A percentile compares a stretch with the other conserved stretches of the same genome.
Evolutionary conservation across 2,797 vertebrate genomes (phyloP).

Genomic region (Sebastes nivosus): DNA sequence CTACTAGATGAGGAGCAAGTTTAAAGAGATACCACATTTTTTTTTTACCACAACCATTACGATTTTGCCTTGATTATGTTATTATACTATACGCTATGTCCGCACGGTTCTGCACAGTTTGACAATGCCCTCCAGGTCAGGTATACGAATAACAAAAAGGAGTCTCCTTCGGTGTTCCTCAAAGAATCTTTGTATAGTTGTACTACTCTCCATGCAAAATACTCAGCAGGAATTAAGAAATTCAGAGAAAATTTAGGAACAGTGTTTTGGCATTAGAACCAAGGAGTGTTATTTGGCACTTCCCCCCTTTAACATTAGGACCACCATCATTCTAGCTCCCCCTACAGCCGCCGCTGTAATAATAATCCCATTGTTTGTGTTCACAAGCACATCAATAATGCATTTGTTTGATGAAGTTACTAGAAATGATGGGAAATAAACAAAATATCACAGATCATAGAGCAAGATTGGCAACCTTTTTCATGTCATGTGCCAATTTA

Average conservation of each 20-base stretch:
- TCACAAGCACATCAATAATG: neutral
- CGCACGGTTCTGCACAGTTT: conserved; percentile 66
- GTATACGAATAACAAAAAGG: conserved; percentile 69
- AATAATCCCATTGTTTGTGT: neutral
- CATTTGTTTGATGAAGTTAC: neutral
- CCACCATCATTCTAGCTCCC: neutral
- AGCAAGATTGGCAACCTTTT: neutral
- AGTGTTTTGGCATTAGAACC: conserved; percentile 17
- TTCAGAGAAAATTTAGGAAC: conserved; percentile 13
- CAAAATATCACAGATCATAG: neutral
- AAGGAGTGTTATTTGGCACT: conserved; percentile 10
- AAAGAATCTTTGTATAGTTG: conserved; percentile 46
- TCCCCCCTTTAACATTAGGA: neutral
- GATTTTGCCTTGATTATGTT: conserved; percentile 78
- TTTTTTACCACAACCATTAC: conserved; percentile 53
- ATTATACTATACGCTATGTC: conserved; percentile 69
- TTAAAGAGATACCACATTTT: conserved; percentile 64
- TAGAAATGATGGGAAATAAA: neutral
- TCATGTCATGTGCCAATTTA: neutral
- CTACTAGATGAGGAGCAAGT: conserved; percentile 75
- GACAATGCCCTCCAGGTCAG: conserved; percentile 74
- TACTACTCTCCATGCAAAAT: conserved; percentile 42
- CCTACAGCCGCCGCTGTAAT: neutral
- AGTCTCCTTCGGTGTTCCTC: conserved; percentile 63
- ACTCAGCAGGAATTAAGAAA: conserved; percentile 42